Evolutionary conservation across 2,113 vertebrate genomes (phyloP).

Genomic region (Brachionichthys hirsutus): DNA sequence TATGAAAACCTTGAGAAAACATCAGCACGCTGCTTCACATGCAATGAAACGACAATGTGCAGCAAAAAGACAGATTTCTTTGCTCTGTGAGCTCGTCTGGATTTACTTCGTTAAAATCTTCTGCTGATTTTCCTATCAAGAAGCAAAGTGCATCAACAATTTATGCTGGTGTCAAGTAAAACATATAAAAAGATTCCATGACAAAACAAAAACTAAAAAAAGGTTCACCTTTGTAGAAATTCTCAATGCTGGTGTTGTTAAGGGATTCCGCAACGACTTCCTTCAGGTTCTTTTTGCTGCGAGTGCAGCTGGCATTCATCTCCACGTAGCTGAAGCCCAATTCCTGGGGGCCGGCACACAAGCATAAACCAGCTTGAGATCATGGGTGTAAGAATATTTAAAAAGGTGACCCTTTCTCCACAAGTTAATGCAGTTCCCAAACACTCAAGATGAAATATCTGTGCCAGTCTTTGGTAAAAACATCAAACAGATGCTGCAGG

Average conservation of each 20-base stretch:
- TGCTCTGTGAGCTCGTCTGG: too few species aligned
- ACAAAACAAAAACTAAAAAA: neutral
- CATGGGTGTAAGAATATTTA: neutral
- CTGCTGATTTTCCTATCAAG: neutral
- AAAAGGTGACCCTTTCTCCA: too few species aligned
- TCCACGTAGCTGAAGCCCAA: conserved; percentile 94
- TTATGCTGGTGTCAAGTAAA: neutral
- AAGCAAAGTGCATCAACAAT: neutral
- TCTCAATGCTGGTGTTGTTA: conserved; percentile 94
- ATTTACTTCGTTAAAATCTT: neutral
- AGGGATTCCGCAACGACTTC: conserved; percentile 89
- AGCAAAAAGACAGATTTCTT: too few species aligned
- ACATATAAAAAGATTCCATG: neutral
- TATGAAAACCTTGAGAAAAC: too few species aligned
- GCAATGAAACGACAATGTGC: too few species aligned
- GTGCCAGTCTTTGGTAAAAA: too few species aligned
- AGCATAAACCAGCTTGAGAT: neutral
- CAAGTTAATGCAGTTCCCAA: too few species aligned
- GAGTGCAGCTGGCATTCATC: conserved; percentile 94
- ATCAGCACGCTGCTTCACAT: too few species aligned
- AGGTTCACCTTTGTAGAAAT: conserved; percentile 85
- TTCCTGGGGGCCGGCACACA: conserved; percentile 76
- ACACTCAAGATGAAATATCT: too few species aligned
- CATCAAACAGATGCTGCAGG: too few species aligned
- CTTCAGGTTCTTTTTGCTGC: conserved; percentile 93